Conservation (phyloP, 2,113 vertebrate species). For the Diadophis punctatus region DNA sequence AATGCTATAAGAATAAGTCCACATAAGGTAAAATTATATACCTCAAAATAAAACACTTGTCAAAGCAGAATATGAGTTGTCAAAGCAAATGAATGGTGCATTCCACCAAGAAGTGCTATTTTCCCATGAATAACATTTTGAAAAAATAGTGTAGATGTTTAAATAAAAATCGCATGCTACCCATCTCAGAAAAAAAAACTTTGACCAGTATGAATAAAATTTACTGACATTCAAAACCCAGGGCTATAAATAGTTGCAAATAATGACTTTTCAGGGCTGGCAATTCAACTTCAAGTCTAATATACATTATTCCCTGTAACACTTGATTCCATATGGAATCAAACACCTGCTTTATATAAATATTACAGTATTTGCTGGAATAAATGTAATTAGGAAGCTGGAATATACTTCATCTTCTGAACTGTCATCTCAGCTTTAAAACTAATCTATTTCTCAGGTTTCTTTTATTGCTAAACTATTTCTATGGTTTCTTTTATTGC, state of each 20-base stretch:
- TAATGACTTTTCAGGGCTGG: not conserved
- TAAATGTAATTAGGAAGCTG: not conserved
- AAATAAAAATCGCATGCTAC: not conserved
- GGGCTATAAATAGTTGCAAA: not conserved
- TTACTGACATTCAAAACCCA: not conserved
- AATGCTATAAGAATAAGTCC: not conserved
- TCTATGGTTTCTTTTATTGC: not conserved
- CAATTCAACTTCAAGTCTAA: not conserved
- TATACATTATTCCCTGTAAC: not conserved
- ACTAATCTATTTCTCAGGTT: not conserved
- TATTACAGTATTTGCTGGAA: not conserved
- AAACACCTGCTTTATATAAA: not conserved
- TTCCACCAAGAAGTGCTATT: not conserved
- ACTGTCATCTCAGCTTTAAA: not conserved
- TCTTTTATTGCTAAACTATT: not conserved
- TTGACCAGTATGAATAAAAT: not conserved
- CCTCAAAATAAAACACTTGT: not conserved
- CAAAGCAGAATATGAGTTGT: not conserved
- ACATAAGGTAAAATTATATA: not conserved
- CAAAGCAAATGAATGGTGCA: not conserved
- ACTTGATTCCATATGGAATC: not conserved
- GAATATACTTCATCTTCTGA: not conserved
- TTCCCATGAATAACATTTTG: not conserved
- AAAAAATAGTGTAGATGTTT: not conserved
- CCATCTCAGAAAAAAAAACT: not conserved